Conservation (phyloP, 2,888 invertebrate genomes). For the Scaptomyza polygonia region DNA sequence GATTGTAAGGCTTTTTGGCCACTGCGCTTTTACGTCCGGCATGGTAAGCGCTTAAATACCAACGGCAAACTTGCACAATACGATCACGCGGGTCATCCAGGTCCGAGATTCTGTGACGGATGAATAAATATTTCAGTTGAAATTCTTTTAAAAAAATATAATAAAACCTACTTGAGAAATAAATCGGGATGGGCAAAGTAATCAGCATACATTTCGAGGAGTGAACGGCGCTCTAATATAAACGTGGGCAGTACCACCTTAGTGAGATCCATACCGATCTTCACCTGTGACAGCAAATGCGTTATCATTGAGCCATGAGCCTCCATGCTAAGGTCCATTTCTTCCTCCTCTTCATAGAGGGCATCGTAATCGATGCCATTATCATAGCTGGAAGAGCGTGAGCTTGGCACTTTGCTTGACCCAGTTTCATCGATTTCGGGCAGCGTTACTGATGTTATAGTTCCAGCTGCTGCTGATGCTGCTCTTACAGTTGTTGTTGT, state of each 20-base stretch:
- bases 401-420: constrained; percentile 64
- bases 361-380: constrained; percentile 93
- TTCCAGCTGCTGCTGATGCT: constrained; percentile 13
- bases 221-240: constrained; percentile 97
- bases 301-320: constrained; percentile 98
- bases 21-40: constrained; percentile 98
- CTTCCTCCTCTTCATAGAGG: constrained; percentile 95
- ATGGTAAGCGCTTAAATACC: constrained; percentile 99
- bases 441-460: constrained; percentile 48
- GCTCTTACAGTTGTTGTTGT: constrained; percentile 29
- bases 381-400: constrained; percentile 85
- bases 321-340: constrained; percentile 96
- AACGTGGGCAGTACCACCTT: constrained; percentile 98
- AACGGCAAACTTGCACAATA: constrained; percentile 96
- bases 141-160: neutral
- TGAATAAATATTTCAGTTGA: neutral
- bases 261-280: constrained; percentile 99
- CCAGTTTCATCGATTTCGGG: constrained; percentile 80
- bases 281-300: constrained; percentile 98
- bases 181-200: constrained; percentile 99
- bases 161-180: constrained; percentile 90
- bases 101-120: constrained; percentile 91
- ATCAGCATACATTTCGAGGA: constrained; percentile 99
- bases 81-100: constrained; percentile 93
- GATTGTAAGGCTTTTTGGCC: constrained; percentile 99